phyloP scores from a whole-genome alignment of 37 sponge, comb jelly and placozoan genomes.

The Chondrilla cf. caribensis region DNA sequence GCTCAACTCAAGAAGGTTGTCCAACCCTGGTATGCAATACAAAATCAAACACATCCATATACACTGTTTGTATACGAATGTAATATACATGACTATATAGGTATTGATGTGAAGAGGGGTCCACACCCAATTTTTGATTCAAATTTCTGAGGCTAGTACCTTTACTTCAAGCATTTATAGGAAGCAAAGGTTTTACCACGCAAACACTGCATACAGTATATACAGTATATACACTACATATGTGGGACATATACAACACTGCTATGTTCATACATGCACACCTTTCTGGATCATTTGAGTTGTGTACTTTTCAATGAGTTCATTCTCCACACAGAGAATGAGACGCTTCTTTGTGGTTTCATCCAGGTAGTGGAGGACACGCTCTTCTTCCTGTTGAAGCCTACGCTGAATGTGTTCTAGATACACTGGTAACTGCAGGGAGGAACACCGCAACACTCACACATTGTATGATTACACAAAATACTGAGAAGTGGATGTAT shows the following conservation, averaged over 20 bases:
- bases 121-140: no score
- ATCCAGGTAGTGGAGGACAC: constrained; percentile 84
- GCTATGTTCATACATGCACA: not conserved
- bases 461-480: no score
- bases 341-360: constrained; percentile 79
- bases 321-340: constrained; percentile 80
- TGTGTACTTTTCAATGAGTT: constrained; percentile 70
- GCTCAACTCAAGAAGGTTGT: constrained; percentile 64
- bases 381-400: constrained; percentile 79
- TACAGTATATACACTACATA: no score
- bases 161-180: no score
- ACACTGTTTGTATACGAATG: not conserved
- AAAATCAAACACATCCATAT: not conserved
- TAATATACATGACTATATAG: not conserved
- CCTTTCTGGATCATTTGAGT: not conserved
- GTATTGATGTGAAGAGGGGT: no score
- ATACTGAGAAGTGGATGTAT: no score
- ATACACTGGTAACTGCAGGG: constrained; percentile 83
- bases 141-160: no score
- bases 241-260: no score
- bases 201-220: no score
- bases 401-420: constrained; percentile 74
- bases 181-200: no score
- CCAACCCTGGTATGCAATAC: constrained; percentile 53
- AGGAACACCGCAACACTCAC: no score